Conservation (phyloP, 35 echinoderm and acorn worm genomes). For the Strongylocentrotus purpuratus region DNA sequence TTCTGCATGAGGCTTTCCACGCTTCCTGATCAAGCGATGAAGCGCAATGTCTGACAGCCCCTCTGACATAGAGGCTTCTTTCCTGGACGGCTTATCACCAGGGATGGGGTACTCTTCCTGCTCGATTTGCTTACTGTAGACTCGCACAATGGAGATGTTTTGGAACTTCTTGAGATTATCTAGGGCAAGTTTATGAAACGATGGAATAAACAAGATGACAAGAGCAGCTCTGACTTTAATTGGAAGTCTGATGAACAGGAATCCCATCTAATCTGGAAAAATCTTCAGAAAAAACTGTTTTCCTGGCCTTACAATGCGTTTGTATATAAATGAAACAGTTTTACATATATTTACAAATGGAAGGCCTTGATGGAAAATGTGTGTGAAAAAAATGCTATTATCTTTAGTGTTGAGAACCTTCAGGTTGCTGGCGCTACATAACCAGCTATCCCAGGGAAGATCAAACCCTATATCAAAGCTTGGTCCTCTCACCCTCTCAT, state of each 20-base stretch:
- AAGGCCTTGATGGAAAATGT: too few relatives aligned
- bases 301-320: neutral
- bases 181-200: neutral
- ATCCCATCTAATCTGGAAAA: neutral
- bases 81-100: constrained; percentile 53
- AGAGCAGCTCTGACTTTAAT: too few relatives aligned
- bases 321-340: neutral
- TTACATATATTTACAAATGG: neutral
- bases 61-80: constrained; percentile 51
- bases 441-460: too few relatives aligned
- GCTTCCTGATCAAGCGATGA: constrained; percentile 56
- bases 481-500: too few relatives aligned
- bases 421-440: too few relatives aligned
- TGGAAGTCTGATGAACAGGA: too few relatives aligned
- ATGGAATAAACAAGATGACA: neutral
- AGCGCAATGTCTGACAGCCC: constrained; percentile 44
- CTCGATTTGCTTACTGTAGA: constrained; percentile 88
- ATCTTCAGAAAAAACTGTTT: neutral
- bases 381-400: too few relatives aligned
- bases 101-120: constrained; percentile 65
- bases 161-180: constrained; percentile 69
- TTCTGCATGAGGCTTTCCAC: constrained; percentile 14
- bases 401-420: too few relatives aligned
- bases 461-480: too few relatives aligned
- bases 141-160: constrained; percentile 61